Evolutionary conservation across 2,797 vertebrate genomes (phyloP), one percentile per base, ranked within the genome.

Genomic region (Percopsis omiscomaycus): DNA sequence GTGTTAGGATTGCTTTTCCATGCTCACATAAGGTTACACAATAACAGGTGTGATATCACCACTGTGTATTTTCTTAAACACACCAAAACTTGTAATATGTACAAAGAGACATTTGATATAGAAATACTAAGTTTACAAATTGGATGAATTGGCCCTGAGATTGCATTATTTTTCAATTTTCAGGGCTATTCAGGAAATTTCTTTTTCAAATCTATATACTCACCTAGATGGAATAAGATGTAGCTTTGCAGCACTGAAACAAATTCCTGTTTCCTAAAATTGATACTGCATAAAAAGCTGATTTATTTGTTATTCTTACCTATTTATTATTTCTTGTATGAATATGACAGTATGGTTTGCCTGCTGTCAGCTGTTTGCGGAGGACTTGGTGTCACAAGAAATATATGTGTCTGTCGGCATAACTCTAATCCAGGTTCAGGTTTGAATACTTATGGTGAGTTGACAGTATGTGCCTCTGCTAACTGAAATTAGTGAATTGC

Each of bases 11-110:
- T 55, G 69, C 74, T 61, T 77, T 70, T 64, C 66, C 61, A 51
- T 63, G 73, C 57, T 72, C 45, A 77, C 86, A 86, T 85, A 82
- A 88, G 65, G 77, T 62, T 54, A 4, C 6, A 30, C 61, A 74
- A 83, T 79, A 80, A 84, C 79, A 55, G 70, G 73, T 78, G 63
- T 59, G 80, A 67, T 47, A 27, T 55, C 11, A 32, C 55, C 78
- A 82, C 83, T 88, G 2, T 37, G 32, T 37, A 8, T 42, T 57
- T 64, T 8, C 5, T 37, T 37, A 37, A 8, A 37, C 32, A 37
- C 32, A 37, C 32, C 32, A 37, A 37, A 27, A 49, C 27, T 22
- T 6, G 8, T 5, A 44, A 2, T 50, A 2, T 32, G 50, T 48
- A 29, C 60, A 42, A 52, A 15, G 32, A 37, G 32, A 37, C 32